phyloP scores from a whole-genome alignment of 2,888 invertebrate genomes.

The Epinotia demarniana region DNA sequence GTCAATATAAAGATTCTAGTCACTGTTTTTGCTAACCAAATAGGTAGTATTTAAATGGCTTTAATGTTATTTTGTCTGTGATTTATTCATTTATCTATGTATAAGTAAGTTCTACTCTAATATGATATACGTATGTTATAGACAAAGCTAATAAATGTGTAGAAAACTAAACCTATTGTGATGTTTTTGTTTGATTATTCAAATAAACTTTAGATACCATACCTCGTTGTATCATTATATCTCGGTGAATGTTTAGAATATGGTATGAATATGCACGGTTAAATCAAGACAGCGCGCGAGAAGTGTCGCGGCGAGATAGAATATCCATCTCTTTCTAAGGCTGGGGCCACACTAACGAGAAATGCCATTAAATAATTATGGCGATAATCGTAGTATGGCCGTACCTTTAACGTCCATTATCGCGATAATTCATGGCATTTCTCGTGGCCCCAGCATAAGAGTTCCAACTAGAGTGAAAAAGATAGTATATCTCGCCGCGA shows the following conservation, averaged over 20 bases:
- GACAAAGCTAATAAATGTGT: constrained; percentile 16
- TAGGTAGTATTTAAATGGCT: constrained; percentile 33
- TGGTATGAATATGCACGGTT: no score
- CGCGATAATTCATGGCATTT: no score
- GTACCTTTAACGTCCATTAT: no score
- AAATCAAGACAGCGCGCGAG: no score
- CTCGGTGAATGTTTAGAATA: background rate
- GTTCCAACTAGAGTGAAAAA: no score
- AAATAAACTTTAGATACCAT: constrained; percentile 30
- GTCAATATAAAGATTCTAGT: constrained; percentile 27
- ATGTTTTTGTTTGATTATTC: constrained; percentile 29
- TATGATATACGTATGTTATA: background rate
- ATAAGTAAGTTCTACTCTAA: constrained; percentile 10
- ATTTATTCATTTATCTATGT: constrained; percentile 12
- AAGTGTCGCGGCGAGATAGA: no score
- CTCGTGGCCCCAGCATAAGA: no score
- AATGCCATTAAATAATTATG: no score
- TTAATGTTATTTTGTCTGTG: constrained; percentile 34
- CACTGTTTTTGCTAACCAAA: constrained; percentile 31
- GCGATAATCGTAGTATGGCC: no score
- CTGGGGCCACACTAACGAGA: no score
- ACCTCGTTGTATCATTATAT: background rate
- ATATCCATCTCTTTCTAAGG: no score
- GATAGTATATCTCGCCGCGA: no score
- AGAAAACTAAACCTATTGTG: constrained; percentile 16